Percentiles rank a stretch among this genome's conserved stretches.
Evolutionary conservation across 2,797 vertebrate species (phyloP).

Genomic region (Pipistrellus nathusii): DNA sequence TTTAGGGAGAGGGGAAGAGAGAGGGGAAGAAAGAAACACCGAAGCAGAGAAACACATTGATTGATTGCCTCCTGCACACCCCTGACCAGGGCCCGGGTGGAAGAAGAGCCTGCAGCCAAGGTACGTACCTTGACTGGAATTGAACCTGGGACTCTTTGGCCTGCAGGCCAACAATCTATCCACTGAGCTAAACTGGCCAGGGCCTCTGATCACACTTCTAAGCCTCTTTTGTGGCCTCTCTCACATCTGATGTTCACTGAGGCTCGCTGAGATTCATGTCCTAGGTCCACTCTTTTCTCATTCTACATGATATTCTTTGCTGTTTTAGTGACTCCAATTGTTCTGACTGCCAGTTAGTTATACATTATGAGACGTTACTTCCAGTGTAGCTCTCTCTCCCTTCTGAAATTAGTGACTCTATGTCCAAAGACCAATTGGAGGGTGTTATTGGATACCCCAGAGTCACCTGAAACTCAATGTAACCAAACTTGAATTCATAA

Average conservation of each 20-base stretch:
- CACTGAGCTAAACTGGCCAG: too few species aligned
- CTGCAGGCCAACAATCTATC: too few species aligned
- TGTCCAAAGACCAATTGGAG: constrained; percentile 37
- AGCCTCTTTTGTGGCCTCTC: constrained; percentile 7
- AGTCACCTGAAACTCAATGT: constrained; percentile 37
- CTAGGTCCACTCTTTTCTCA: constrained; percentile 13
- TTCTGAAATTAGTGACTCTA: constrained; percentile 36
- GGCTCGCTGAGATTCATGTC: not conserved
- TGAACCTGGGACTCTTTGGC: too few species aligned
- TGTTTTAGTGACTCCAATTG: not conserved
- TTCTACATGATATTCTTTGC: not conserved
- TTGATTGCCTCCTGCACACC: too few species aligned
- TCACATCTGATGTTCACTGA: not conserved
- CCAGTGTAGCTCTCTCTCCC: not conserved
- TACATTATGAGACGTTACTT: not conserved
- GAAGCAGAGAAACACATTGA: too few species aligned
- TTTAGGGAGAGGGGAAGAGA: too few species aligned
- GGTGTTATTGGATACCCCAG: not conserved
- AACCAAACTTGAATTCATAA: constrained; percentile 20
- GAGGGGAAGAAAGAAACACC: too few species aligned
- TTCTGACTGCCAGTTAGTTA: constrained; percentile 30
- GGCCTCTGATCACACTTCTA: not conserved
- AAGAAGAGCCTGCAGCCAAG: too few species aligned
- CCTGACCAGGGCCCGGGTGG: too few species aligned
- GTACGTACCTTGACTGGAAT: too few species aligned